A percentile compares a stretch with the other conserved stretches of the same genome.
Conservation (phyloP, 30 jellyfish, hydroid and myxozoan genomes). For the Catostylus mosaicus region DNA sequence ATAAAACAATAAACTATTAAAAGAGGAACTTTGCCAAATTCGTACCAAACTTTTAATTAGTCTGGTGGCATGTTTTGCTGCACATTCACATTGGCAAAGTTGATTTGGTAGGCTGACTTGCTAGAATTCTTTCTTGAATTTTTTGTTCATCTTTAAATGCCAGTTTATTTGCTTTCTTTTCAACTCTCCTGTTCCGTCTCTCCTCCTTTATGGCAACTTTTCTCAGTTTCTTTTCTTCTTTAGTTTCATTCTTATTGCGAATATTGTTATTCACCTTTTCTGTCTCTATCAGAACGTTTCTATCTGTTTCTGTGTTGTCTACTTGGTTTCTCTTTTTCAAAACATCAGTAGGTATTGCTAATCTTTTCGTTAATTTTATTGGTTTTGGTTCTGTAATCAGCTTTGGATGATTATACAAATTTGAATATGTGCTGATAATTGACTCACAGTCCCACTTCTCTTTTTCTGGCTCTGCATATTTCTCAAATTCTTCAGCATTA, state of each 20-base stretch:
- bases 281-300: background rate
- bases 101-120: slow-evolving; percentile 38
- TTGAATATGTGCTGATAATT: slow-evolving; percentile 88
- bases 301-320: slow-evolving; percentile 4
- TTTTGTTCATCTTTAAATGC: slow-evolving; percentile 83
- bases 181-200: slow-evolving; percentile 76
- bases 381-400: slow-evolving; percentile 74
- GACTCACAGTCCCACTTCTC: slow-evolving; percentile 98
- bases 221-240: slow-evolving; percentile 71
- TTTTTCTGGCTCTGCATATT: slow-evolving; percentile 42
- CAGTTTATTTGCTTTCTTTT: slow-evolving; percentile 77
- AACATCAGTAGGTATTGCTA: slow-evolving; percentile 92
- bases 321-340: slow-evolving; percentile 47
- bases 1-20: no score
- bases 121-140: slow-evolving; percentile 74
- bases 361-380: slow-evolving; percentile 50
- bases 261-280: no score
- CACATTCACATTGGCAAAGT: slow-evolving; percentile 27
- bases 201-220: slow-evolving; percentile 82
- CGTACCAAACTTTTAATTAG: no score
- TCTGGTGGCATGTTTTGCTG: background rate
- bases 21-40: no score
- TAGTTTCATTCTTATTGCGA: slow-evolving; percentile 62
- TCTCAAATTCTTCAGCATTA: slow-evolving; percentile 62
- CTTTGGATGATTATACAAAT: slow-evolving; percentile 88